Conservation (phyloP, 2,888 invertebrate species). For the Taenaris catops region DNA sequence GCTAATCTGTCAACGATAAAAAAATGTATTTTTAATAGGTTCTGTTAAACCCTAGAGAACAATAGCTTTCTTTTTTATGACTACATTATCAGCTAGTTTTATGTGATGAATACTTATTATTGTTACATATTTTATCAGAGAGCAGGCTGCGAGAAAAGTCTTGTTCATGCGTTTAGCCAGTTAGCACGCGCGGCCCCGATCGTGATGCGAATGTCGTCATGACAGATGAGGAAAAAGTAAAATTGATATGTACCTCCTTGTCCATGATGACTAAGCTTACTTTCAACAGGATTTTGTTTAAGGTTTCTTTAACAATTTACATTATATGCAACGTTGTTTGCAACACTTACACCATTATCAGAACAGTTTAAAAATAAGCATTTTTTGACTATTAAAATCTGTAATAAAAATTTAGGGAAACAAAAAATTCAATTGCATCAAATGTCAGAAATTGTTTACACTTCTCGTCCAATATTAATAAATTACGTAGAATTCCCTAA, state of each 20-base stretch:
- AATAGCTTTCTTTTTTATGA: conserved; percentile 23
- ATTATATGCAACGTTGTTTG: too few species aligned
- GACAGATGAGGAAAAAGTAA: conserved; percentile 71
- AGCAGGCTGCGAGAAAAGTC: conserved; percentile 27
- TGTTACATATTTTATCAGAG: conserved; percentile 30
- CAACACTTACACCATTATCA: too few species aligned
- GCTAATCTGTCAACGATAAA: too few species aligned
- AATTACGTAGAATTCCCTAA: too few species aligned
- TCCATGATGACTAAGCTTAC: conserved; percentile 51
- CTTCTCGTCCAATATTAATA: too few species aligned
- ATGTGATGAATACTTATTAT: conserved; percentile 24
- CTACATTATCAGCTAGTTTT: conserved; percentile 19
- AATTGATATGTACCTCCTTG: conserved; percentile 62
- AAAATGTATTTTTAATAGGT: conserved; percentile 11
- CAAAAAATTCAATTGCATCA: too few species aligned
- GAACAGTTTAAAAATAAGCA: too few species aligned
- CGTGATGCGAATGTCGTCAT: conserved; percentile 69
- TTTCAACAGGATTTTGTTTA: conserved; percentile 65
- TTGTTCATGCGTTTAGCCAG: conserved; percentile 33
- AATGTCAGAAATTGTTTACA: too few species aligned
- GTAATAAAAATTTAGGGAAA: too few species aligned
- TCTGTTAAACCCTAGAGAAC: conserved; percentile 1
- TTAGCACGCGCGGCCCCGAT: conserved; percentile 66
- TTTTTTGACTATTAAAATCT: too few species aligned
- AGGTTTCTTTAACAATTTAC: conserved; percentile 28